Evolutionary conservation across 2,888 invertebrate species (phyloP), one percentile per base, ranked within the genome.

Genomic region (Noctua janthe): DNA sequence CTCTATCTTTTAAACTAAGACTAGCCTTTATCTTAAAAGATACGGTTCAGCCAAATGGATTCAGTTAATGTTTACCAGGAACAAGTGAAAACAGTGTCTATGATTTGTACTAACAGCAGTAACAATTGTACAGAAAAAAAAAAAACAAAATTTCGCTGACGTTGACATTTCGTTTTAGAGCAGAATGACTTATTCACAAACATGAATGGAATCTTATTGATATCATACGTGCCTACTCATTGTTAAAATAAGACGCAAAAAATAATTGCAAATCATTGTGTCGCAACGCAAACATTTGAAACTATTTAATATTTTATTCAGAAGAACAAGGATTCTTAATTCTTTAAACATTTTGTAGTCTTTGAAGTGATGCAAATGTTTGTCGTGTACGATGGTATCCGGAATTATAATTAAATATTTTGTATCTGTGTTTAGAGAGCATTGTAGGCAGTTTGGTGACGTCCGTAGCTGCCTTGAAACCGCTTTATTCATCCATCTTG

Each of bases 341-440:
- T 86, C 35, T 66, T 71, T 56, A n/a, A 70, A 70, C 35, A 73
- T 84, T 74, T 64, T 69, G 47, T 70, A 35, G 47, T 73, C 76
- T 87, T 85, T 85, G 76, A 80, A 85, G 77, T 87, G 72, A 73
- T 85, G 85, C 69, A 80, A 85, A 84, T 74, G 71, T 83, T 69
- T 79, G 51, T 75, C 66, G 56, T 73, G n/a, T 75, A 66, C 47
- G 7, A 67, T 49, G 47, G 35, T 67, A 78, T 85, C 73, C 75
- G 81, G 74, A 74, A 76, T 79, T 74, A 72, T 84, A 78, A 85
- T 84, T 49, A 74, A 83, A 83, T 23, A 80, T 70, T 69, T 74
- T 78, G 47, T 84, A 66, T 87, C 69, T 69, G 67, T 86, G 71
- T 87, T 74, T 73, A 73, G 59, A 73, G 59, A 51, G 70, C 67